Percentiles rank a stretch among this genome's conserved stretches.
phyloP scores from a whole-genome alignment of 2,113 vertebrate genomes.

The Plotosus lineatus region DNA sequence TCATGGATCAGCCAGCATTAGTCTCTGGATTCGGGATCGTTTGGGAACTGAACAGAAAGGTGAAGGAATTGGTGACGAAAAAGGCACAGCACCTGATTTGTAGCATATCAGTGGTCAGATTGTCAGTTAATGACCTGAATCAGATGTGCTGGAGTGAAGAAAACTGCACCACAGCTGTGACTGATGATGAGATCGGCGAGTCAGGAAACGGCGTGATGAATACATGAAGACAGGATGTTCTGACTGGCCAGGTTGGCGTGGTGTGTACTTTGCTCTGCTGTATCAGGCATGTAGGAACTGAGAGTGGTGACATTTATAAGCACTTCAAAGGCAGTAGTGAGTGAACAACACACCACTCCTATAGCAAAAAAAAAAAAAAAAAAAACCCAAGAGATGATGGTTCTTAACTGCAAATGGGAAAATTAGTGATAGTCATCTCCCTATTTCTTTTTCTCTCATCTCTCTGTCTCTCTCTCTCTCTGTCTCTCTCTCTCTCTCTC shows the following conservation, averaged over 20 bases:
- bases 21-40: no score
- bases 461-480: no score
- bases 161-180: not conserved
- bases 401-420: conserved; percentile 22
- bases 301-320: conserved; percentile 21
- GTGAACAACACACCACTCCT: not conserved
- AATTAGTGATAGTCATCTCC: conserved; percentile 23
- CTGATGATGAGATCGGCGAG: not conserved
- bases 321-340: conserved; percentile 28
- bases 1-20: no score
- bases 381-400: conserved; percentile 35
- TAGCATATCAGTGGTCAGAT: not conserved
- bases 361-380: not conserved
- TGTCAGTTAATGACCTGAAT: not conserved
- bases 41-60: no score
- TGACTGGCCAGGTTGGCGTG: not conserved
- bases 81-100: no score
- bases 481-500: no score
- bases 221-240: not conserved
- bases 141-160: conserved; percentile 12
- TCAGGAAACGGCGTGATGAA: not conserved
- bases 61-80: no score
- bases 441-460: no score
- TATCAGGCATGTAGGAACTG: not conserved
- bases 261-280: not conserved